Evolutionary conservation across 37 sponge, comb jelly and placozoan species (phyloP), one percentile per base, ranked within the genome.

Genomic region (Axinella damicornis): DNA sequence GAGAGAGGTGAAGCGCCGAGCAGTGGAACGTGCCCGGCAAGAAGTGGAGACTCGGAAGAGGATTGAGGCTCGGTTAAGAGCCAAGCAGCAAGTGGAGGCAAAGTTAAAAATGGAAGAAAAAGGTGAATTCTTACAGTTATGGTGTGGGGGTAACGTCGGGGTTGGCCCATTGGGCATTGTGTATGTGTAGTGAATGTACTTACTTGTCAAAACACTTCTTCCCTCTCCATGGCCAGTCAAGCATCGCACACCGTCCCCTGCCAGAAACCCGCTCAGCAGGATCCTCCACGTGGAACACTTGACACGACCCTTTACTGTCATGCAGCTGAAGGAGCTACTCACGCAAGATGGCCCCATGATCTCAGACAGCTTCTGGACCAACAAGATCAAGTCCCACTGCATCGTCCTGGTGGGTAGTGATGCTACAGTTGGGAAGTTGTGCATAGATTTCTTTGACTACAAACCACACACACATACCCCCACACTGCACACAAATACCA

Each of bases 251-350:
- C 85, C 82, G n/a, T 53, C 81, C 19, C 88, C 91, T 19, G 34
- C 91, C 59, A 79, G 73, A 15, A 81, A 67, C 39, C 77, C 88
- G n/a, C 79, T 86, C 19, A 76, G 87, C 30, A 56, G 70, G 19
- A 76, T 96, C 20, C 75, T 94, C 22, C 93, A 92, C 60, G 77
- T 97, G 57, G 70, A 83, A 52, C 81, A 95, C 65, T 78, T 97
- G 64, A 92, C 85, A 24, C 80, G 98, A 27, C 98, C 98, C 30
- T 97, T 95, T 79, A 93, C 98, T 36, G 59, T 80, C 55, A 65
- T 25, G 12, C 95, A 97, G 91, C 80, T 97, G 73, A 80, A 82
- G 53, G 88, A 87, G 34, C 76, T 95, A 32, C 93, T 97, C 6
- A 61, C 71, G 0, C 62, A 76, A 41, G 88, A 97, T 35, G 98